Base-by-base conservation (phyloP, 2,113 vertebrate genomes). In the Meriones unguiculatus region DNA sequence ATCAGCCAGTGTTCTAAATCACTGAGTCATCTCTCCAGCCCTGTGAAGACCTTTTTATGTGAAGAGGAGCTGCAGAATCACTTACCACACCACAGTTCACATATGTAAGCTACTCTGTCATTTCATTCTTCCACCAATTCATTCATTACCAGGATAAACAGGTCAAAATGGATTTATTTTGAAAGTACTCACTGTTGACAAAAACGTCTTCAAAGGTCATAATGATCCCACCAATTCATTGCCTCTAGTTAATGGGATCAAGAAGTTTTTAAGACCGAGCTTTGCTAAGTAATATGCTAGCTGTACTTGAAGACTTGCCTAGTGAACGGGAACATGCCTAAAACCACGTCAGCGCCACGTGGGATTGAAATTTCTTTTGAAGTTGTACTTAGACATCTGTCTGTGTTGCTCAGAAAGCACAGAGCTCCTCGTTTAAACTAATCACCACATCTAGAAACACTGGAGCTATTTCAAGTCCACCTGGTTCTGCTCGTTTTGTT, bases 221-320 rank as follows among this genome's bases (percentile, higher is more conserved):
- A 72, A 86, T 96, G 93, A 97, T 93, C 88, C 77, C 35, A 70
- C 95, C 72, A 95, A 77, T 97, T 91, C 54, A 96, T 78, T 94
- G 95, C 52, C 91, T 95, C 90, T 89, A 54, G 89, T 62, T 57
- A 95, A 96, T 81, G 64, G 93, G 94, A 94, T 85, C 72, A 0
- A 89, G 90, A 92, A 84, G 38, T 85, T 41, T 91, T 87, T 97
- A 24, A 89, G 69, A 15, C 73, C 96, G 87, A 87, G 3, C 13
- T 95, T 91, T 93, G 8, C 46, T 89, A 75, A 87, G 18, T 92
- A 46, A 84, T 41, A 0, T n/a, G 35, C 12, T 91, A 41, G 14
- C 24, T 87, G 0, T 94, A 97, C 97, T 94, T 95, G 95, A 97
- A 65, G 32, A 94, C 41, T 89, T 95, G 75, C 89, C 78, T 24